Conservation (phyloP, 2,113 vertebrate genomes). For the Todiramphus chloris region DNA sequence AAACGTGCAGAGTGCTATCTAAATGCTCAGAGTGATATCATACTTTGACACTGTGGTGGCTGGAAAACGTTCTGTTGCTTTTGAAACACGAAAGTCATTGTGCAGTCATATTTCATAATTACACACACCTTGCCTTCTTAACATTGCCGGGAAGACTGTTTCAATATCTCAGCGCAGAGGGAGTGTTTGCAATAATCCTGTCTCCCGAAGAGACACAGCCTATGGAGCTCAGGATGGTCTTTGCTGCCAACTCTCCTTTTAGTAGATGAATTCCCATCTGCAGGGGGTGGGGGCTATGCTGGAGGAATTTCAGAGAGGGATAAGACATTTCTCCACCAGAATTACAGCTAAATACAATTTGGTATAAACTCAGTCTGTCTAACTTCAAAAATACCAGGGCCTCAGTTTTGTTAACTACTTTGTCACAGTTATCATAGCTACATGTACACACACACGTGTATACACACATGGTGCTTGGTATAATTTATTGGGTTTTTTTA, state of each 20-base stretch:
- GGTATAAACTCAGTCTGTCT: background rate
- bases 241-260: constrained; percentile 52
- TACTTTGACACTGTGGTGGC: background rate
- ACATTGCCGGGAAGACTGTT: constrained; percentile 45
- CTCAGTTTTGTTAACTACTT: background rate
- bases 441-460: background rate
- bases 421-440: background rate
- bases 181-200: constrained; percentile 51
- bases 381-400: constrained; percentile 7
- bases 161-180: background rate
- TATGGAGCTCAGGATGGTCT: constrained; percentile 6
- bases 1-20: background rate
- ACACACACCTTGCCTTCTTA: constrained; percentile 39
- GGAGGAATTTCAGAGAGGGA: constrained; percentile 44
- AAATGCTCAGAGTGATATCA: background rate
- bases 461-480: background rate
- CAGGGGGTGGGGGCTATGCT: background rate
- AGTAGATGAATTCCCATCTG: constrained; percentile 52
- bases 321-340: background rate
- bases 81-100: constrained; percentile 37
- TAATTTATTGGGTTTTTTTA: background rate
- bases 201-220: constrained; percentile 45
- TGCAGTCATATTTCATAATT: constrained; percentile 31
- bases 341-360: constrained; percentile 7
- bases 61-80: background rate